Percentiles rank a stretch among this genome's conserved stretches.
phyloP scores from a whole-genome alignment of 2,888 invertebrate species.

The Elmis aenea region DNA sequence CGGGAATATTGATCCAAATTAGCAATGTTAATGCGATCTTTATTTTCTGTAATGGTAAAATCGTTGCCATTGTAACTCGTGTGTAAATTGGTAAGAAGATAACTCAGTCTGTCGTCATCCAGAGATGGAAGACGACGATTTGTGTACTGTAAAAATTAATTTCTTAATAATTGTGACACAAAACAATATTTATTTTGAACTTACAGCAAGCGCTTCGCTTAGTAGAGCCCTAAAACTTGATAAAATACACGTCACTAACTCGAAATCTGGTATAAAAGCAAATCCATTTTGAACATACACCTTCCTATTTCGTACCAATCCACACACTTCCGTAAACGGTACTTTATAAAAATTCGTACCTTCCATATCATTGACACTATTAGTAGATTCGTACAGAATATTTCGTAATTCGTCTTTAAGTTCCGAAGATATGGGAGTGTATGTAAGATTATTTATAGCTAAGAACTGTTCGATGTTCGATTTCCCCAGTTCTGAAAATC shows the following conservation, averaged over 20 bases:
- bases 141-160: slow-evolving; percentile 49
- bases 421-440: slow-evolving; percentile 60
- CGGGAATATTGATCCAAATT: slow-evolving; percentile 69
- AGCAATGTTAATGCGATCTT: slow-evolving; percentile 32
- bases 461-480: slow-evolving; percentile 62
- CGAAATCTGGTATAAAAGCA: slow-evolving; percentile 82
- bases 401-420: slow-evolving; percentile 61
- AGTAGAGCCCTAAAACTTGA: slow-evolving; percentile 69
- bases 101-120: slow-evolving; percentile 76
- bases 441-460: slow-evolving; percentile 61
- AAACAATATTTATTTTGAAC: slow-evolving; percentile 21
- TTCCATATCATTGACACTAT: slow-evolving; percentile 52
- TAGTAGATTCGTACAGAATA: slow-evolving; percentile 58
- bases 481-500: slow-evolving; percentile 61
- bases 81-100: slow-evolving; percentile 71
- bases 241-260: slow-evolving; percentile 78
- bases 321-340: slow-evolving; percentile 79
- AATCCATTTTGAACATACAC: slow-evolving; percentile 76
- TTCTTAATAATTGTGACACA: neutral
- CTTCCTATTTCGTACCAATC: slow-evolving; percentile 72
- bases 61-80: slow-evolving; percentile 80
- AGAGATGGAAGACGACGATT: slow-evolving; percentile 65
- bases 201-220: slow-evolving; percentile 63
- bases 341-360: slow-evolving; percentile 73
- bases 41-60: slow-evolving; percentile 55